Evolutionary conservation across 2,888 invertebrate species (phyloP).

Genomic region (Drosophila prolongata): DNA sequence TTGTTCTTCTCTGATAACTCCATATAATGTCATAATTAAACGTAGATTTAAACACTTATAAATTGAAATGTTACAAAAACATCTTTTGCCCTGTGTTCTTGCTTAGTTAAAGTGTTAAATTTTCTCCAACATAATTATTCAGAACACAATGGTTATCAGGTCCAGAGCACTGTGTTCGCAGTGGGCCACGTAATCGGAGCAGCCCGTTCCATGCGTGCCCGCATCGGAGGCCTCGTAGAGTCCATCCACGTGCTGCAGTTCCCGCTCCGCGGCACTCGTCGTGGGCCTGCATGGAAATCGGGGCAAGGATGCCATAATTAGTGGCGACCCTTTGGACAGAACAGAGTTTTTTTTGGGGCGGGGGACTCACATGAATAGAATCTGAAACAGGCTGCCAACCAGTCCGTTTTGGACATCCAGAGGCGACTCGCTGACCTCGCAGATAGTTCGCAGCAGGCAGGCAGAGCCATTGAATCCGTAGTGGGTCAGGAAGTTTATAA

Average conservation of each 20-base stretch:
- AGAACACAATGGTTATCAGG: slow-evolving; percentile 74
- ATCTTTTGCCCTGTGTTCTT: background rate
- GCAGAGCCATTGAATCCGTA: slow-evolving; percentile 85
- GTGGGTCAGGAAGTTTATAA: slow-evolving; percentile 76
- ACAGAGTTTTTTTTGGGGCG: background rate
- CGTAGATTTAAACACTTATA: too few species aligned
- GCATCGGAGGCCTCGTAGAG: slow-evolving; percentile 69
- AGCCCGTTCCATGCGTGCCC: slow-evolving; percentile 57
- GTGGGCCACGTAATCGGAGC: slow-evolving; percentile 68
- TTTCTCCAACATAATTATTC: slow-evolving; percentile 18
- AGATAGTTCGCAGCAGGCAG: slow-evolving; percentile 88
- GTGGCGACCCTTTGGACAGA: background rate
- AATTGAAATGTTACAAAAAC: too few species aligned
- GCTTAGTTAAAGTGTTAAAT: background rate
- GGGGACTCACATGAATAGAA: slow-evolving; percentile 88
- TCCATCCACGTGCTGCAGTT: slow-evolving; percentile 59
- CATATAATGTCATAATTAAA: too few species aligned
- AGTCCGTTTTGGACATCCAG: slow-evolving; percentile 86
- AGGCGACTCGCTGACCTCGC: slow-evolving; percentile 86
- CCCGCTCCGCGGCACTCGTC: slow-evolving; percentile 70
- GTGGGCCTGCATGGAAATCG: slow-evolving; percentile 67
- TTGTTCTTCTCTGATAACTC: too few species aligned
- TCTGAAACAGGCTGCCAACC: slow-evolving; percentile 88
- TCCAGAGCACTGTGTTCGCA: slow-evolving; percentile 78
- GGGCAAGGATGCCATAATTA: slow-evolving; percentile 54